phyloP scores from a whole-genome alignment of 2,888 invertebrate genomes.

The Deilephila porcellus region DNA sequence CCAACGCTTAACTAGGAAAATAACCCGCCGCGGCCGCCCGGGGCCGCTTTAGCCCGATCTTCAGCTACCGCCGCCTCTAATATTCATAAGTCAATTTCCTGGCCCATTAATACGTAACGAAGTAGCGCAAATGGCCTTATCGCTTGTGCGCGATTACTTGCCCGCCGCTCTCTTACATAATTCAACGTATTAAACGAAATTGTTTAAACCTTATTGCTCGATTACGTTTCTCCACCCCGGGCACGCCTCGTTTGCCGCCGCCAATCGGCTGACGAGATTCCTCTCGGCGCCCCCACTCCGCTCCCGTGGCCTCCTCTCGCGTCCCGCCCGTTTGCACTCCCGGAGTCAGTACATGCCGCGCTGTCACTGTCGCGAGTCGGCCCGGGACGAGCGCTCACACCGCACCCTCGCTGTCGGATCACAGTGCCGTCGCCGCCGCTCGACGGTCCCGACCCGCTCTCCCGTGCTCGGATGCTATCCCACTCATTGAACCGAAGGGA shows the following conservation, averaged over 20 bases:
- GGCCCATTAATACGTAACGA: constrained; percentile 85
- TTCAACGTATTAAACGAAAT: constrained; percentile 86
- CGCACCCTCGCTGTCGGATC: constrained; percentile 38
- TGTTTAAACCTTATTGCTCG: constrained; percentile 86
- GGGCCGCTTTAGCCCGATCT: constrained; percentile 80
- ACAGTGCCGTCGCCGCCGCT: constrained; percentile 2
- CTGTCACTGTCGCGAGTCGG: constrained; percentile 64
- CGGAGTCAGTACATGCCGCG: constrained; percentile 59
- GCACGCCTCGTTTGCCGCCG: constrained; percentile 77
- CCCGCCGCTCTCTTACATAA: constrained; percentile 84
- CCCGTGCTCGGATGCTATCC: constrained; percentile 5
- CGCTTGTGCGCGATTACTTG: constrained; percentile 85
- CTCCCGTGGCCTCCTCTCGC: constrained; percentile 50
- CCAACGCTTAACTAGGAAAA: constrained; percentile 81
- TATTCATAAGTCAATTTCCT: constrained; percentile 86
- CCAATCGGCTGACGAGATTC: constrained; percentile 68
- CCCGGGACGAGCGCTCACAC: constrained; percentile 53
- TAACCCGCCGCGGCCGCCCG: constrained; percentile 69
- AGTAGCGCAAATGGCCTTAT: constrained; percentile 85
- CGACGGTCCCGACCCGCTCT: constrained; percentile 3
- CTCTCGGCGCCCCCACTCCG: constrained; percentile 52
- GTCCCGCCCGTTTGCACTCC: constrained; percentile 66
- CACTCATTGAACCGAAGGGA: neutral
- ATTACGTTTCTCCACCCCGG: constrained; percentile 82
- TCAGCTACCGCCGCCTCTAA: constrained; percentile 79